Evolutionary conservation across 2,113 vertebrate genomes (phyloP), one percentile per base, ranked within the genome.

Genomic region (Menidia beryllina): DNA sequence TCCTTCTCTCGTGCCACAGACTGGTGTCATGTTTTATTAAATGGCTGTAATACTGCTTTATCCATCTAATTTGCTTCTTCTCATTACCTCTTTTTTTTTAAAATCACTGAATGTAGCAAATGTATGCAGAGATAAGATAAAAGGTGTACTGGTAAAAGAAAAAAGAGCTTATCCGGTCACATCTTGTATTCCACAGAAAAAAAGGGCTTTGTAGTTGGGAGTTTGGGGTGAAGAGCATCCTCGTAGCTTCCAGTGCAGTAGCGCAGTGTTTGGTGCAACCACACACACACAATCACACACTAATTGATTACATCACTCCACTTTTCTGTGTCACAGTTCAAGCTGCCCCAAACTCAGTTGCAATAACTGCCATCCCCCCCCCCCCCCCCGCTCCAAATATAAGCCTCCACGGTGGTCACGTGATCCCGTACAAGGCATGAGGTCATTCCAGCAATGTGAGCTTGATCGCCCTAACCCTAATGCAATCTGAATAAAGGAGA

Each of bases 401-500:
- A 43, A 76, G 63, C 73, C 72, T 61, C 63, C 62, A 60, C 63
- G 69, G n/a, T 14, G 47, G 77, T 86, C 87, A 89, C 77, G 65
- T 88, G 88, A 89, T 75, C 52, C 27, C n/a, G 19, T 27, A n/a
- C 56, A 75, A 85, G 62, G 71, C 50, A 75, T 86, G 87, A 88
- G 81, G 70, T 84, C 24, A 52, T 58, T 75, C 64, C 7, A 45
- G 80, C 84, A 90, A 85, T 52, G 78, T 89, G 89, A 88, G 88
- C 72, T 58, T 49, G 69, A 77, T 88, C 75, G 59, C 60, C 76
- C 88, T 34, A 58, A 49, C 56, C 54, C 74, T 90, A 89, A 91
- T 88, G 78, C 80, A 86, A 84, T 84, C 78, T 85, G 88, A 82
- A 89, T 86, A 75, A 81, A 72, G 85, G 82, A 73, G 71, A 30